Conservation (phyloP, 2,113 vertebrate species). For the Cyphomyrus plagiostoma region DNA sequence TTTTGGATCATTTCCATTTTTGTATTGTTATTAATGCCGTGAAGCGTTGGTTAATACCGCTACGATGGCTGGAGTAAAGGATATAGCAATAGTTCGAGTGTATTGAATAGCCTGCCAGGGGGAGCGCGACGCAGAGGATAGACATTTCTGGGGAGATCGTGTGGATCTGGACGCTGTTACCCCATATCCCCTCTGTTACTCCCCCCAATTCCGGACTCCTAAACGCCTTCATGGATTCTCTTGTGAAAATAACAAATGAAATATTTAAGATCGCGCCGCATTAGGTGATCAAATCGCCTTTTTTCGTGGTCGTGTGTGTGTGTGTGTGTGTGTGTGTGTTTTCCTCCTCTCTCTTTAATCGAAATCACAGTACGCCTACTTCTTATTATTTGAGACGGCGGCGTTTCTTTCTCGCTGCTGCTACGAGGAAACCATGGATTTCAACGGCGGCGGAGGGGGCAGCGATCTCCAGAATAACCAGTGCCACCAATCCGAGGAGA, state of each 20-base stretch:
- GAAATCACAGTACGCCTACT: slow-evolving; percentile 15
- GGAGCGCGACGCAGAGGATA: slow-evolving; percentile 43
- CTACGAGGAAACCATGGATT: slow-evolving; percentile 69
- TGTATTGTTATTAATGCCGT: slow-evolving; percentile 15
- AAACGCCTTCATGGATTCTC: slow-evolving; percentile 31
- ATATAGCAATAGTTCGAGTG: slow-evolving; percentile 59
- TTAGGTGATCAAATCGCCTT: slow-evolving; percentile 5
- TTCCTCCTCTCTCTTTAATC: not conserved
- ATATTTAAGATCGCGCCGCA: not conserved
- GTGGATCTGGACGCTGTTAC: slow-evolving; percentile 26
- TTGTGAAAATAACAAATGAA: slow-evolving; percentile 1
- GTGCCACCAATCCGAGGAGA: slow-evolving; percentile 81
- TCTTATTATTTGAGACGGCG: slow-evolving; percentile 5
- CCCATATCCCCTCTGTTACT: not conserved
- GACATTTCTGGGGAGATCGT: slow-evolving; percentile 48
- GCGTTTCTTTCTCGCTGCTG: slow-evolving; percentile 23
- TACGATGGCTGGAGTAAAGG: slow-evolving; percentile 43
- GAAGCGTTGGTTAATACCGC: slow-evolving; percentile 43
- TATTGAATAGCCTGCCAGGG: slow-evolving; percentile 52
- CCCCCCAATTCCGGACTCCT: not conserved
- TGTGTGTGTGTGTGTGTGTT: not conserved
- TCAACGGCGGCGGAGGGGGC: slow-evolving; percentile 69
- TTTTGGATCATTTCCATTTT: slow-evolving; percentile 29
- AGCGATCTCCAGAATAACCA: slow-evolving; percentile 72
- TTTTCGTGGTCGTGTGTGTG: not conserved